Evolutionary conservation across 2,113 vertebrate genomes (phyloP).

Genomic region (Clinocottus analis): DNA sequence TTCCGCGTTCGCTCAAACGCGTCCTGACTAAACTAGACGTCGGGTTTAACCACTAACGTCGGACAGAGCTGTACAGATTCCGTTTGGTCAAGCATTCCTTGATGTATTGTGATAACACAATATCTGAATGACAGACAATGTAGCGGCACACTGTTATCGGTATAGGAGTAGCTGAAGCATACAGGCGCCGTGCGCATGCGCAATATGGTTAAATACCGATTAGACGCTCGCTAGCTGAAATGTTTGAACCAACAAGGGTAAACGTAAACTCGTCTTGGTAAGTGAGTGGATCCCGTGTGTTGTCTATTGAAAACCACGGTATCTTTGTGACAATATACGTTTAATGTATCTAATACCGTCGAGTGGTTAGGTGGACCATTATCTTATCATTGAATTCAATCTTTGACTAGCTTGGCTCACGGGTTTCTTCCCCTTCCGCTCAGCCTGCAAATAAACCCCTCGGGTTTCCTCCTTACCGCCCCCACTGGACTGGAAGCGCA

Average conservation of each 20-base stretch:
- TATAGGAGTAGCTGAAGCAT: background rate
- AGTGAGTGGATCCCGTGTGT: background rate
- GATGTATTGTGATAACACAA: no score
- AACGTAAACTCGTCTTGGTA: no score
- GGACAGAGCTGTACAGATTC: accelerated
- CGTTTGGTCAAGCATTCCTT: background rate
- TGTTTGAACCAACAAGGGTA: background rate
- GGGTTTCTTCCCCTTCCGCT: slow-evolving; percentile 35
- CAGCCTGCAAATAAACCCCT: background rate
- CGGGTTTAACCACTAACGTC: background rate
- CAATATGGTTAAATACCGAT: accelerated
- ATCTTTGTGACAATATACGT: background rate
- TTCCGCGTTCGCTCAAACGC: slow-evolving; percentile 54
- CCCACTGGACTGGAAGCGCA: slow-evolving; percentile 44
- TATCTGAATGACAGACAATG: background rate
- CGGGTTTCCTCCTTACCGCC: background rate
- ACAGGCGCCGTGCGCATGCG: background rate
- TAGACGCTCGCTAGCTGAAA: background rate
- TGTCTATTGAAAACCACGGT: accelerated
- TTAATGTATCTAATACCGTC: accelerated
- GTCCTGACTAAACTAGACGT: background rate
- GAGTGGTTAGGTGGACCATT: accelerated
- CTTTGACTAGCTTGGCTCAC: slow-evolving; percentile 35
- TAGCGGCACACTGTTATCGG: accelerated
- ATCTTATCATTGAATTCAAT: slow-evolving; percentile 18